Evolutionary conservation across 2,113 vertebrate genomes (phyloP), one percentile per base, ranked within the genome.

Genomic region (Raja brachyura): DNA sequence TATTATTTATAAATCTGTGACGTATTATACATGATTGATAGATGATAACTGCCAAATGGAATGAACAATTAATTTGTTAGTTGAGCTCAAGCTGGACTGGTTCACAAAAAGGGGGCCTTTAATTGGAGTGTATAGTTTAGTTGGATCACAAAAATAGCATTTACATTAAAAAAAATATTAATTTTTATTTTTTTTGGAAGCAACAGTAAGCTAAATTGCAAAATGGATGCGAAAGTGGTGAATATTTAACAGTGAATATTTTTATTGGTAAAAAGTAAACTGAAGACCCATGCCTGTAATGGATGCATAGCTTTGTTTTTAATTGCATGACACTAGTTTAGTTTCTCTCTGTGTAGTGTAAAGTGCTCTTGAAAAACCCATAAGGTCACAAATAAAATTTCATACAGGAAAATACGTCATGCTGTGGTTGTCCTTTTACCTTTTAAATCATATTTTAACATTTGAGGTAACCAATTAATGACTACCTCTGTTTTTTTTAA

Each of bases 371-470:
- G 39, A 74, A 92, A 92, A 92, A 74, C 68, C n/a, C 28, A 74
- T 92, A 92, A 92, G 90, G 33, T 92, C 90, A 73, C 90, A 92
- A 92, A 92, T 92, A 92, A 92, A 90, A 92, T 73, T 73, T 92
- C 66, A 73, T 70, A 92, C 22, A 92, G 90, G 90, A 92, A 92
- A 74, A 73, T 74, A 73, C 90, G 68, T 92, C 90, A 92, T n/a
- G 28, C 68, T 92, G 68, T 92, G 68, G 90, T 48, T 92, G 68
- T 25, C 22, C 33, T 92, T 92, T 74, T 92, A 70, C 48, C 90
- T 92, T 73, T 92, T 33, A 73, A 92, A 92, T 73, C 90, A 92
- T 54, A 54, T 70, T 92, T 92, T 48, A 92, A 39, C 90, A 28
- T 22, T 73, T 48, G 66, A 92, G 39, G 22, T 92, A 92, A 92